Percentiles rank a stretch among this genome's conserved stretches.
Conservation (phyloP, 1,140 invertebrate genomes). For the Bombus polaris region DNA sequence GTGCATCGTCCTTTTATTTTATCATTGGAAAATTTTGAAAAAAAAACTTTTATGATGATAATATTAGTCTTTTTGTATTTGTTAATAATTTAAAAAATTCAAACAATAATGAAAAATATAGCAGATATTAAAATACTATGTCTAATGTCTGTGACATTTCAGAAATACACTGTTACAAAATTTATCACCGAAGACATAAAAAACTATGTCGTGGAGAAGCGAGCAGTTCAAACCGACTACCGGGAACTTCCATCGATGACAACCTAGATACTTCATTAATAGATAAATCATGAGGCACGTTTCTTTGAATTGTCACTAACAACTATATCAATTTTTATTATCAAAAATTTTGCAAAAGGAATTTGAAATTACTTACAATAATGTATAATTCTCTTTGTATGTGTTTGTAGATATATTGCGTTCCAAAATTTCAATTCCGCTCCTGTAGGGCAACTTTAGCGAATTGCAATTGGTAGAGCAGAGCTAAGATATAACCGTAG, state of each 20-base stretch:
- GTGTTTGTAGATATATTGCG: background rate
- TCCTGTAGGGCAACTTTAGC: no score
- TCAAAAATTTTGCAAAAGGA: background rate
- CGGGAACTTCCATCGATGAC: background rate
- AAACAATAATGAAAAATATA: background rate
- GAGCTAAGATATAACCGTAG: background rate
- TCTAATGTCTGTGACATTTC: background rate
- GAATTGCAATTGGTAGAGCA: background rate
- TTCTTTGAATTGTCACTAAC: background rate
- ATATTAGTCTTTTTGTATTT: background rate
- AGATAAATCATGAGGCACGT: background rate
- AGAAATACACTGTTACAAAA: no score
- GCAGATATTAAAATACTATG: background rate
- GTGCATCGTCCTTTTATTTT: no score
- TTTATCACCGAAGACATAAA: no score
- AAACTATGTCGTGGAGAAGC: background rate
- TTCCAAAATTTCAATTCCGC: background rate
- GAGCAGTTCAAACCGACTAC: background rate
- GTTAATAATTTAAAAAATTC: background rate
- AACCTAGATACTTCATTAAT: no score
- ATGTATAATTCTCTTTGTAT: background rate
- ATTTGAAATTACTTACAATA: conserved; percentile 1
- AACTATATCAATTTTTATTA: background rate
- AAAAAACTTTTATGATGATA: background rate
- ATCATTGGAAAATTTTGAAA: no score